These are phyloP conservation scores for Xenopus tropicalis DNA, from an alignment of 2,113 vertebrate species.

Conservation along the genomic window DNA sequence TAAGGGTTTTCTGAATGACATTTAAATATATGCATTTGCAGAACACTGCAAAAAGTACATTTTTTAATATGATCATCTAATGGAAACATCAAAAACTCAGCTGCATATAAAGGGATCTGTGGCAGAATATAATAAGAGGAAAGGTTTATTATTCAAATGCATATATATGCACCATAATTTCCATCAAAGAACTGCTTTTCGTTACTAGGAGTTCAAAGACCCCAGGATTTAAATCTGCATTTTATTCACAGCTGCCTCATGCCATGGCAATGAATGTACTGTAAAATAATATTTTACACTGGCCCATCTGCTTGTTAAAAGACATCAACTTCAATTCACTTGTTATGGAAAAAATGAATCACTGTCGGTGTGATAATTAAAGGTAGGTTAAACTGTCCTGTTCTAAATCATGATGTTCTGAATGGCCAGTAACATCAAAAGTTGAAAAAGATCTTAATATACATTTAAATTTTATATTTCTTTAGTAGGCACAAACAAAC, in stretches of 20 bases:
- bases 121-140: background rate
- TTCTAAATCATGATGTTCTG: no score
- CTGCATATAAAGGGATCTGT: slow-evolving; percentile 10
- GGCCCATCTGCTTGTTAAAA: slow-evolving; percentile 34
- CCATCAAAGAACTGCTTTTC: slow-evolving; percentile 35
- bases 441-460: no score
- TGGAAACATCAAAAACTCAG: background rate
- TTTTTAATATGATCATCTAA: background rate
- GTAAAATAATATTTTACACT: slow-evolving; percentile 11
- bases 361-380: no score
- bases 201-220: slow-evolving; percentile 25
- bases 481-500: no score
- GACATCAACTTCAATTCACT: slow-evolving; percentile 8
- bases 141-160: slow-evolving; percentile 22
- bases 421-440: no score
- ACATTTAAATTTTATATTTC: no score
- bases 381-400: no score
- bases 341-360: slow-evolving; percentile 1
- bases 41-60: background rate
- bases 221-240: slow-evolving; percentile 30
- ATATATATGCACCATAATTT: slow-evolving; percentile 14
- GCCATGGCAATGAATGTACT: slow-evolving; percentile 14
- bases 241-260: slow-evolving; percentile 29
- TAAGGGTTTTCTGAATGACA: background rate
- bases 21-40: background rate